Percentiles rank a stretch among this genome's conserved stretches.
phyloP scores from a whole-genome alignment of 2,797 vertebrate genomes.

The Halcyon badia region DNA sequence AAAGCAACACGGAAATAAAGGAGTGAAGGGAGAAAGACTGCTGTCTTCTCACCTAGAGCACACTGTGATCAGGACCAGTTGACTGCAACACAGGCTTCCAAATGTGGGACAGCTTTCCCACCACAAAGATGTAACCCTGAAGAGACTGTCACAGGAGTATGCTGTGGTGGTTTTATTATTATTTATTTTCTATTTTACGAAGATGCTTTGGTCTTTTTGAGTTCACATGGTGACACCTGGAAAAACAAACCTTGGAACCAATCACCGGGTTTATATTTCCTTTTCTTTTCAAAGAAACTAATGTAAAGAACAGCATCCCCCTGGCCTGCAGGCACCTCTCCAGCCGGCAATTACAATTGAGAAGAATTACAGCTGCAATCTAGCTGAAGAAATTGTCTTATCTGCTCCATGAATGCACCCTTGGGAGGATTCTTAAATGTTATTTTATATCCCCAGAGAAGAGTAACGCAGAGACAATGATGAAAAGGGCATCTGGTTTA shows the following conservation, averaged over 20 bases:
- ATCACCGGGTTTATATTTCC: conserved; percentile 38
- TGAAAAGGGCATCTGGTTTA: conserved; percentile 68
- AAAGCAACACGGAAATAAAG: conserved; percentile 32
- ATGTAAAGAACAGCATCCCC: conserved; percentile 54
- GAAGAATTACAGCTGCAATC: conserved; percentile 77
- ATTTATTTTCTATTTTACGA: conserved; percentile 6
- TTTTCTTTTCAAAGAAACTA: conserved; percentile 48
- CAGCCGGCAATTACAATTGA: conserved; percentile 66
- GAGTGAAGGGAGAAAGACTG: background rate
- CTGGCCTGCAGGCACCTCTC: conserved; percentile 73
- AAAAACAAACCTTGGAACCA: background rate
- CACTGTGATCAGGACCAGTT: background rate
- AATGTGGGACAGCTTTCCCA: background rate
- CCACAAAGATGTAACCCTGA: background rate
- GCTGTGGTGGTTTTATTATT: accelerated
- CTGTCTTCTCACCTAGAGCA: background rate
- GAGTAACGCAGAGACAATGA: conserved; percentile 55
- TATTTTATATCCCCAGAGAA: conserved; percentile 67
- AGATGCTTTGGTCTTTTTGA: background rate
- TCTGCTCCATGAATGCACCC: conserved; percentile 59
- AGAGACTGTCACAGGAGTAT: background rate
- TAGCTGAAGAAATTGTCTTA: conserved; percentile 76
- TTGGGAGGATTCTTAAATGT: conserved; percentile 67
- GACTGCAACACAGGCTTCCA: background rate
- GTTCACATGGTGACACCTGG: background rate